Evolutionary conservation across 2,113 vertebrate species (phyloP).

Genomic region (Mormyrus iriodes): DNA sequence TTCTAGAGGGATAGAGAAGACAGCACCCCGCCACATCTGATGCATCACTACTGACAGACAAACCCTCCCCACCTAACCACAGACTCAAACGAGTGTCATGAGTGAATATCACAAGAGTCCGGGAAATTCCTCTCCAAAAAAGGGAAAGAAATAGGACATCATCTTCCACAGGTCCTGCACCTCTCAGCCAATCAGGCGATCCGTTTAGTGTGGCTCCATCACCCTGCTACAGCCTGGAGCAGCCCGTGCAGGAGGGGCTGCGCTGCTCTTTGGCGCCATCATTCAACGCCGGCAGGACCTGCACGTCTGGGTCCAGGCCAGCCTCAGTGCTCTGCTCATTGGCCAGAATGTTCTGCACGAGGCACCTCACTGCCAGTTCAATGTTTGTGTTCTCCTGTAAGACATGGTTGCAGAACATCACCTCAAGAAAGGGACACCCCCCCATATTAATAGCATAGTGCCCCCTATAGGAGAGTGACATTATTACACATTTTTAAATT

Average conservation of each 20-base stretch:
- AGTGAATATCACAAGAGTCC: not conserved
- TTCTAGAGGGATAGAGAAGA: not conserved
- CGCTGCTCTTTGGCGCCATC: slow-evolving; percentile 41
- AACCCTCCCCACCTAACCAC: not conserved
- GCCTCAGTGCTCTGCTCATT: slow-evolving; percentile 37
- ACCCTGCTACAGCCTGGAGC: not conserved
- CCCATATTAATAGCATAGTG: not conserved
- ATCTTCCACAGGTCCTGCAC: not conserved
- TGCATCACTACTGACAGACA: not conserved
- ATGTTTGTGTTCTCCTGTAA: slow-evolving; percentile 68
- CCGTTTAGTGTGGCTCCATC: not conserved
- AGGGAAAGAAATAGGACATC: not conserved
- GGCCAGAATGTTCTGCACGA: slow-evolving; percentile 62
- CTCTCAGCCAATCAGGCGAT: not conserved
- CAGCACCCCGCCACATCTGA: not conserved
- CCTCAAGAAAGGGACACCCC: not conserved
- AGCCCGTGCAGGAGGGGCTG: slow-evolving; percentile 30
- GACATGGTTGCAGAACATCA: not conserved
- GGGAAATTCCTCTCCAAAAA: not conserved
- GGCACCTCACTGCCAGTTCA: slow-evolving; percentile 56
- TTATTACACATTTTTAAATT: not conserved
- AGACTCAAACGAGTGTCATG: not conserved
- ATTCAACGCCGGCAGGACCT: slow-evolving; percentile 55
- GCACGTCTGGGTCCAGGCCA: slow-evolving; percentile 34
- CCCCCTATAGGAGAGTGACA: not conserved